phyloP scores from a whole-genome alignment of 2,797 vertebrate species.

The Coreius guichenoti region DNA sequence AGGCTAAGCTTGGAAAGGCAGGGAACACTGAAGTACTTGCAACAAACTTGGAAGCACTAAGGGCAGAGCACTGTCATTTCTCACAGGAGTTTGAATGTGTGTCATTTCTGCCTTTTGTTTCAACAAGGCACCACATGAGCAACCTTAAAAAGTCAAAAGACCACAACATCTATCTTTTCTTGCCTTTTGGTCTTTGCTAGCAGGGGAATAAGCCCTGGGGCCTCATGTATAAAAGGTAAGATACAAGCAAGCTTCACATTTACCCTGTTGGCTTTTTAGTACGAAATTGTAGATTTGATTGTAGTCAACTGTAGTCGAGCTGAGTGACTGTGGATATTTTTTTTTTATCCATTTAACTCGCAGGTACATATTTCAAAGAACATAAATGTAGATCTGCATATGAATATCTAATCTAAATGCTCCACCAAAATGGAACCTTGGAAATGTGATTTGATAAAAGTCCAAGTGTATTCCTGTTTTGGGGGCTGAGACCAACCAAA shows the following conservation, averaged over 20 bases:
- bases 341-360: neutral
- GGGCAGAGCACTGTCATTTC: neutral
- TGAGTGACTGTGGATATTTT: neutral
- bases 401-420: neutral
- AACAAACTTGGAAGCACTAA: slow-evolving; percentile 21
- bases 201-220: neutral
- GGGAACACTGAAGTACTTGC: neutral
- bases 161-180: slow-evolving; percentile 1
- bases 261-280: neutral
- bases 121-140: neutral
- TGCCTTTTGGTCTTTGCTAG: neutral
- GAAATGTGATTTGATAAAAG: neutral
- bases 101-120: neutral
- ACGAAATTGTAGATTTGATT: neutral
- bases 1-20: slow-evolving; percentile 15
- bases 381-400: neutral
- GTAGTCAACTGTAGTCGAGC: neutral
- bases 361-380: slow-evolving; percentile 1
- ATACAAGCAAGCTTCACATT: neutral
- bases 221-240: slow-evolving; percentile 12
- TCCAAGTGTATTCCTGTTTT: neutral
- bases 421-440: neutral
- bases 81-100: neutral
- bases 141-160: slow-evolving; percentile 13
- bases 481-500: neutral